A percentile compares a stretch with the other conserved stretches of the same genome.
These are phyloP conservation scores for Camelus bactrianus DNA, from an alignment of 2,113 vertebrate genomes.

Conservation along the genomic window DNA sequence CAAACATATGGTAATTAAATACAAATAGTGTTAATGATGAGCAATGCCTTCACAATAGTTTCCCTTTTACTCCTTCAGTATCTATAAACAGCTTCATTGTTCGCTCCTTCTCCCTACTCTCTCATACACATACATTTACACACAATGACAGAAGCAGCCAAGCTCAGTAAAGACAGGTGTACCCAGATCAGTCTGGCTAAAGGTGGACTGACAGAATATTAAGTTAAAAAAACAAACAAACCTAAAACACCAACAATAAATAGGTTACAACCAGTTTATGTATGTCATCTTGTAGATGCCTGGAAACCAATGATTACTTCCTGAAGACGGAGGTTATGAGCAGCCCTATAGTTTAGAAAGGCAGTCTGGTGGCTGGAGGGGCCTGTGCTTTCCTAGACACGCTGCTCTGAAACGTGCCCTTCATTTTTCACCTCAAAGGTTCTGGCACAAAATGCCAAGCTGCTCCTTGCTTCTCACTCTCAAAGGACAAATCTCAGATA, in stretches of 20 bases:
- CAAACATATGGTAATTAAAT: background rate
- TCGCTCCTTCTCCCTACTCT: background rate
- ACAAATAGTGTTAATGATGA: background rate
- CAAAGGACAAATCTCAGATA: slow-evolving; percentile 35
- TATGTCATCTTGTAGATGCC: background rate
- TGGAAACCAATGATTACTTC: background rate
- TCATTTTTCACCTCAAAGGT: background rate
- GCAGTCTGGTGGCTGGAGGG: background rate
- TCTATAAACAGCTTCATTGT: slow-evolving; percentile 10
- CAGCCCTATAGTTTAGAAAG: background rate
- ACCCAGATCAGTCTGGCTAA: background rate
- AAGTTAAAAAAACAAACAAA: background rate
- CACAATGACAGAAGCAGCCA: background rate
- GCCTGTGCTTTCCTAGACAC: background rate
- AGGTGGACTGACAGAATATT: background rate
- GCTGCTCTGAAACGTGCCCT: slow-evolving; percentile 9
- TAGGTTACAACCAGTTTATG: background rate
- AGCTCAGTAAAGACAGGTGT: background rate
- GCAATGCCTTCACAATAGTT: background rate
- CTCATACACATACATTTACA: background rate
- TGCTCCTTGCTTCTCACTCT: background rate
- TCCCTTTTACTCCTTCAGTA: background rate
- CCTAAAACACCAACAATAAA: too few relatives aligned
- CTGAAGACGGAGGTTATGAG: background rate
- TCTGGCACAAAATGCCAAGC: background rate